Percentiles rank a stretch among this genome's conserved stretches.
phyloP scores from a whole-genome alignment of 53 echinoderm and acorn worm species.

The Temnopleurus reevesii region DNA sequence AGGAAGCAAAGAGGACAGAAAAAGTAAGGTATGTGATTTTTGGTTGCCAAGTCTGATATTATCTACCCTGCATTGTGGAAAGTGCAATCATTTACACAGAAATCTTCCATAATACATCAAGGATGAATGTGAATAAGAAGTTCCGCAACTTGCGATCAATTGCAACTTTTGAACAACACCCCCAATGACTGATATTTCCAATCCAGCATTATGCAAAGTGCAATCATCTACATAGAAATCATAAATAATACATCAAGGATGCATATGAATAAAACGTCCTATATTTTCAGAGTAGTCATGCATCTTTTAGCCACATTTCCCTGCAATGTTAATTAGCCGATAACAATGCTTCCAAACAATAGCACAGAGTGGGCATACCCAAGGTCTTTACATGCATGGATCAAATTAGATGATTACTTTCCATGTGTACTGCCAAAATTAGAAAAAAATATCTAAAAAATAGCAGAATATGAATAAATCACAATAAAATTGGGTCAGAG shows the following conservation, averaged over 20 bases:
- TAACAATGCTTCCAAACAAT: background rate
- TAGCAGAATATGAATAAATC: too few species aligned
- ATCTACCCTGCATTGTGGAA: background rate
- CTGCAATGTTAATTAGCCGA: background rate
- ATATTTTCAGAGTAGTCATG: background rate
- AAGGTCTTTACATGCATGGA: background rate
- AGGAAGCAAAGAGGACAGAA: too few species aligned
- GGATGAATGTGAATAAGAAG: background rate
- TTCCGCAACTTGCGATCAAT: background rate
- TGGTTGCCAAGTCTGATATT: too few species aligned
- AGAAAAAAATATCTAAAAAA: too few species aligned
- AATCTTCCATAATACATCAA: background rate
- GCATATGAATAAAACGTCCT: background rate
- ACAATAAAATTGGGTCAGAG: too few species aligned
- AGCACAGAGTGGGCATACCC: background rate
- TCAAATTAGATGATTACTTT: background rate
- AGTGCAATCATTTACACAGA: background rate
- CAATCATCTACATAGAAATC: background rate
- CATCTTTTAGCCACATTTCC: background rate
- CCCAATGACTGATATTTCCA: too few species aligned
- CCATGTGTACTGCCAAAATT: background rate
- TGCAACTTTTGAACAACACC: background rate
- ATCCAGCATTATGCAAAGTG: background rate
- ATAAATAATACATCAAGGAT: background rate
- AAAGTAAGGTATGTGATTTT: too few species aligned